A percentile compares a stretch with the other conserved stretches of the same genome.
phyloP scores from a whole-genome alignment of 2,113 vertebrate genomes.

The Isichthys henryi region DNA sequence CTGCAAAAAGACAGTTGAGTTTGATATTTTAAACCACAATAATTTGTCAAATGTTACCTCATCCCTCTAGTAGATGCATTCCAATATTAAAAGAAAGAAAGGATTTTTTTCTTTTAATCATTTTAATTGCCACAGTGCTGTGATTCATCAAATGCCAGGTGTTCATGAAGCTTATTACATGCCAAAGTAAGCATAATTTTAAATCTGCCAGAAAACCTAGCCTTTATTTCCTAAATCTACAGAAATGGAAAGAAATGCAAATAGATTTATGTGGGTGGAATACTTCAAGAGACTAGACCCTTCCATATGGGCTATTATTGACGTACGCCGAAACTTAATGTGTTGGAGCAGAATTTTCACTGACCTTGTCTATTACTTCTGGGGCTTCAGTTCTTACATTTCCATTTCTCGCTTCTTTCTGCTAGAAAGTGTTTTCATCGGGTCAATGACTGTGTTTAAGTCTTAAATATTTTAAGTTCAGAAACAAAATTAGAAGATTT shows the following conservation, averaged over 20 bases:
- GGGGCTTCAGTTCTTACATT: not conserved
- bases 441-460: not conserved
- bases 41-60: not conserved
- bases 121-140: not conserved
- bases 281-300: slow-evolving; percentile 28
- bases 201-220: slow-evolving; percentile 26
- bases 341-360: fast-evolving
- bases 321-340: slow-evolving; percentile 17
- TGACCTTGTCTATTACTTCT: not conserved
- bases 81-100: not conserved
- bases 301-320: slow-evolving; percentile 22
- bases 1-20: not conserved
- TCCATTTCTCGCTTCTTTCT: not conserved
- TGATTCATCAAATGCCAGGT: slow-evolving; percentile 29
- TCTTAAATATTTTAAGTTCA: not conserved
- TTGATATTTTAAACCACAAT: not conserved
- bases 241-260: slow-evolving; percentile 38
- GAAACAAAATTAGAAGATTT: not conserved
- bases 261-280: slow-evolving; percentile 30
- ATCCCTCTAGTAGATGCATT: not conserved
- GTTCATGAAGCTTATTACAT: slow-evolving; percentile 41
- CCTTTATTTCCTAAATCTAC: slow-evolving; percentile 42
- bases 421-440: slow-evolving; percentile 3
- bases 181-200: slow-evolving; percentile 42
- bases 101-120: not conserved